These are phyloP conservation scores for Tetramorium bicarinatum DNA, from an alignment of 2,888 invertebrate species.

Conservation along the genomic window DNA sequence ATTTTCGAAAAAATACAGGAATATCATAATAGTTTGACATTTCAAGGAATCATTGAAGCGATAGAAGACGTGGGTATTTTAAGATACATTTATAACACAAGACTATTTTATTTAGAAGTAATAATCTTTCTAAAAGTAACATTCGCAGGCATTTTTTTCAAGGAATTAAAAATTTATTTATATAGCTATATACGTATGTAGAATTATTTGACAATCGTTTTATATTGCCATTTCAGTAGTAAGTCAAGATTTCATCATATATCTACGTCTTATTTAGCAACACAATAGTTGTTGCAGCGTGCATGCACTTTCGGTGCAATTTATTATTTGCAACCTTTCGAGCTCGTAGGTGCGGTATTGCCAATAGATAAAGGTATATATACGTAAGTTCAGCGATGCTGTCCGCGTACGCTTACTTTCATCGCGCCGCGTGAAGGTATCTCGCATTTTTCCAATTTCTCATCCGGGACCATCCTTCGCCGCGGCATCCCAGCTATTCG, in stretches of 20 bases:
- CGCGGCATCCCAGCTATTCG: slow-evolving; percentile 24
- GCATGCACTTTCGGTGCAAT: slow-evolving; percentile 36
- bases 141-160: neutral
- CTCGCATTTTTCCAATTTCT: slow-evolving; percentile 60
- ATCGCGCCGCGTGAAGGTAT: slow-evolving; percentile 48
- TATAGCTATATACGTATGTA: neutral
- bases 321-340: slow-evolving; percentile 53
- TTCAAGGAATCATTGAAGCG: neutral
- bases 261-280: slow-evolving; percentile 20
- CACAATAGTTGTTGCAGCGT: neutral
- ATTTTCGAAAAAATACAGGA: neutral
- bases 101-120: neutral
- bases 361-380: slow-evolving; percentile 37
- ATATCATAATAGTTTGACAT: neutral
- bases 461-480: slow-evolving; percentile 4
- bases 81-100: neutral
- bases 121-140: neutral
- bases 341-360: slow-evolving; percentile 24
- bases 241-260: neutral
- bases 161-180: neutral
- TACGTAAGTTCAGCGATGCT: slow-evolving; percentile 32
- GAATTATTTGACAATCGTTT: neutral
- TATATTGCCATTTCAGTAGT: neutral
- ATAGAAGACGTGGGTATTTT: neutral
- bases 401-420: slow-evolving; percentile 37